Percentiles rank a stretch among this genome's conserved stretches.
Conservation (phyloP, 2,888 invertebrate genomes). For the Nemapogon koenigi region DNA sequence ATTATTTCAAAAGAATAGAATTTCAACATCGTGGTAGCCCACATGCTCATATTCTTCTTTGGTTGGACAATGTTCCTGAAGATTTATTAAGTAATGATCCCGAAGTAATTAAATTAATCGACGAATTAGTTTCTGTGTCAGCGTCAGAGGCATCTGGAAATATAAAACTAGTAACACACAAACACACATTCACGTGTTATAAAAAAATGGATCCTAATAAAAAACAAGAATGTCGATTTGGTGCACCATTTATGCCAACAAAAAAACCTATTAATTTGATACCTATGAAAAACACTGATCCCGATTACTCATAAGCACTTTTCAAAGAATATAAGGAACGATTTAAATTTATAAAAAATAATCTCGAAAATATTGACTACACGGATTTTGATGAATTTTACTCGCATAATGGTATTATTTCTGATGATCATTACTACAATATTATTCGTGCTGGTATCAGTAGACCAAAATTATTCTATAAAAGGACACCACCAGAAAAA, state of each 20-base stretch:
- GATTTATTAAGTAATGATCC: conserved; percentile 18
- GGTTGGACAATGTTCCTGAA: conserved; percentile 20
- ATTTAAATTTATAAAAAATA: conserved; percentile 19
- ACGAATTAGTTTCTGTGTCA: conserved; percentile 23
- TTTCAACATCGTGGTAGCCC: conserved; percentile 18
- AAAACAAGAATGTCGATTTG: conserved; percentile 24
- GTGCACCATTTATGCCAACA: conserved; percentile 25
- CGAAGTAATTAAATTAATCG: conserved; percentile 20
- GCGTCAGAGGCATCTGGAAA: conserved; percentile 23
- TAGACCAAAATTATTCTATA: conserved; percentile 28
- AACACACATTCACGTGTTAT: conserved; percentile 25
- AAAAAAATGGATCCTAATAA: conserved; percentile 21
- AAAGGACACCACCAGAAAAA: conserved; percentile 27
- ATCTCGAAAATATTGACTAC: conserved; percentile 24
- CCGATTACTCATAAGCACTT: conserved; percentile 7
- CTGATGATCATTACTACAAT: conserved; percentile 22
- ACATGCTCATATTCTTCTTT: conserved; percentile 17
- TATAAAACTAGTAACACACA: conserved; percentile 23
- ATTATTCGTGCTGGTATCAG: conserved; percentile 24
- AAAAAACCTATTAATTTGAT: conserved; percentile 19
- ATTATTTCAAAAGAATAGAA: conserved; percentile 17
- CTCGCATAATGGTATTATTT: conserved; percentile 21
- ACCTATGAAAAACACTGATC: conserved; percentile 24
- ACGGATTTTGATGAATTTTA: conserved; percentile 23
- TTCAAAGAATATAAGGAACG: conserved; percentile 20